Conservation (phyloP, 2,113 vertebrate species). For the Bujurquina vittata region DNA sequence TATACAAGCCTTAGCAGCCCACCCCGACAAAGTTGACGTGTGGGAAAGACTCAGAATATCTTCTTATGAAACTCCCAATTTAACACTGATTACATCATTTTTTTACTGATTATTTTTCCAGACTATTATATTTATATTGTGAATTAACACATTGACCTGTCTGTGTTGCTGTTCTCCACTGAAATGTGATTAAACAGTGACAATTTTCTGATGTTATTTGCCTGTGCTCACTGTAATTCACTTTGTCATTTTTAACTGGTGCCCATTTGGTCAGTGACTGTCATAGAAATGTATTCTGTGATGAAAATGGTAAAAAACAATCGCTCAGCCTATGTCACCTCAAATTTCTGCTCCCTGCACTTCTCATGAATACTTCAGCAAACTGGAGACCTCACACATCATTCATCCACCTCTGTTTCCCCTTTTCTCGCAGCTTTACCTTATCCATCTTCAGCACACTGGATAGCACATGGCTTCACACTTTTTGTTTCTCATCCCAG, state of each 20-base stretch:
- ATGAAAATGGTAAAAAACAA: conserved; percentile 9
- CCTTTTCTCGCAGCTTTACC: background rate
- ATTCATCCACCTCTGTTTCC: conserved; percentile 19
- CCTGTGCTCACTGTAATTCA: background rate
- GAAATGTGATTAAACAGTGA: background rate
- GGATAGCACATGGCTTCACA: conserved; percentile 4
- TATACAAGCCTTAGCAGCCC: too few relatives aligned
- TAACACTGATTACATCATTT: background rate
- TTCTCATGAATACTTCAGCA: conserved; percentile 61
- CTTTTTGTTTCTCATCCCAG: conserved; percentile 23
- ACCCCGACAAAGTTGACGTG: background rate
- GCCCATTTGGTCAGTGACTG: background rate
- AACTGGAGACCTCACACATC: conserved; percentile 37
- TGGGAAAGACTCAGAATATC: background rate
- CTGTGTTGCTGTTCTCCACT: background rate
- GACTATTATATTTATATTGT: background rate
- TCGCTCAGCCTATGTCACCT: background rate
- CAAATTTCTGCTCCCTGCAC: conserved; percentile 27
- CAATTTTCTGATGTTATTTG: background rate
- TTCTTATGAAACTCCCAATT: background rate
- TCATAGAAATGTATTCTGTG: background rate
- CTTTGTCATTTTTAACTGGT: background rate
- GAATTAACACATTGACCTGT: background rate
- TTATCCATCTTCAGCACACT: conserved; percentile 34
- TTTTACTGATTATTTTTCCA: background rate